Evolutionary conservation across 1,140 invertebrate genomes (phyloP).

Genomic region (Sweltsa coloradensis): DNA sequence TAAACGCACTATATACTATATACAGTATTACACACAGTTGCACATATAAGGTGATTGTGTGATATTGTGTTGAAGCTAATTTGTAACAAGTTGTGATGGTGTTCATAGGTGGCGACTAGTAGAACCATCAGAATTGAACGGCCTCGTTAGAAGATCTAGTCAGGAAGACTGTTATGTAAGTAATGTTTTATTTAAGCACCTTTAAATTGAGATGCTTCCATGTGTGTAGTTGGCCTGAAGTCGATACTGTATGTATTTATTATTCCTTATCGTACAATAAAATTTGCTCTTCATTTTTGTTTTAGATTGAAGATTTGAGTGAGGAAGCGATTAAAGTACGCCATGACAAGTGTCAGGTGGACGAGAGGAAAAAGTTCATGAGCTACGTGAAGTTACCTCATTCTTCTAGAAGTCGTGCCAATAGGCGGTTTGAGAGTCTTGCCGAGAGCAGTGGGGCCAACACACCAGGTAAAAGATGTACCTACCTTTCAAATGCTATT

Average conservation of each 20-base stretch:
- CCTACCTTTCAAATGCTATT: background rate
- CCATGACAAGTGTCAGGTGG: constrained; percentile 61
- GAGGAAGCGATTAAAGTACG: constrained; percentile 52
- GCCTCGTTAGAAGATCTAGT: constrained; percentile 38
- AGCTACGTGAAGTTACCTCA: constrained; percentile 49
- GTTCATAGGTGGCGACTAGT: constrained; percentile 45
- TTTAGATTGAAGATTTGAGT: constrained; percentile 61
- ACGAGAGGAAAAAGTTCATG: constrained; percentile 66
- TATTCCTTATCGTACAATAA: too few relatives aligned
- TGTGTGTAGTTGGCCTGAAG: too few relatives aligned
- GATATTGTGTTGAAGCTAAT: too few relatives aligned
- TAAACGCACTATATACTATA: too few relatives aligned
- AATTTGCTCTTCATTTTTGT: too few relatives aligned
- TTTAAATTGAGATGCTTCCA: too few relatives aligned
- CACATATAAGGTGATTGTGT: too few relatives aligned
- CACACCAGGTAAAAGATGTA: constrained; percentile 40
- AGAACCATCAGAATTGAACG: constrained; percentile 36
- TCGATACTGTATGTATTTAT: too few relatives aligned
- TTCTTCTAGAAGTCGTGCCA: constrained; percentile 7
- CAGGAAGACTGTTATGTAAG: constrained; percentile 39
- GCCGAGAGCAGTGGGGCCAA: constrained; percentile 59
- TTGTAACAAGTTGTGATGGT: too few relatives aligned
- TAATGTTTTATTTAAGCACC: too few relatives aligned
- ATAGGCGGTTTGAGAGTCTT: constrained; percentile 45
- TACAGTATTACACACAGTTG: too few relatives aligned